Evolutionary conservation across 2,888 invertebrate species (phyloP).

Genomic region (Seira ritae): DNA sequence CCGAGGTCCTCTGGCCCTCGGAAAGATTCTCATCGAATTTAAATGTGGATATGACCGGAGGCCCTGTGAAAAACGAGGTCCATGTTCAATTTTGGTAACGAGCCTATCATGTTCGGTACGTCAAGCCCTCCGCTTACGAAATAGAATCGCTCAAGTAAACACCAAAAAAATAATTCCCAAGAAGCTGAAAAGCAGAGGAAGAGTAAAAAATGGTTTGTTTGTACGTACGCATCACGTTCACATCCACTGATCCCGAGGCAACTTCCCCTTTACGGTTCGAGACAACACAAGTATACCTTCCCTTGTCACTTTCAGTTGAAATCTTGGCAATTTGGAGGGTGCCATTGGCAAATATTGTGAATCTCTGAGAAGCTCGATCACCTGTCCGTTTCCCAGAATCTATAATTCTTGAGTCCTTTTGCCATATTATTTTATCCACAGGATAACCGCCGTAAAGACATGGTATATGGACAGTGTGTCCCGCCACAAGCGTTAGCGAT

Average conservation of each 20-base stretch:
- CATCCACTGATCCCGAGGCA: constrained; percentile 68
- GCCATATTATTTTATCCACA: constrained; percentile 71
- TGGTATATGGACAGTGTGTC: constrained; percentile 66
- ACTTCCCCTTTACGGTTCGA: constrained; percentile 72
- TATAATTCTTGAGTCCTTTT: constrained; percentile 54
- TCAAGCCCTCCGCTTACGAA: not conserved
- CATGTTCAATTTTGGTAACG: not conserved
- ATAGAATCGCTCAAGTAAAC: not conserved
- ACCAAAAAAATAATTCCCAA: not conserved
- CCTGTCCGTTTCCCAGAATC: constrained; percentile 32
- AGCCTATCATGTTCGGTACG: constrained; percentile 2
- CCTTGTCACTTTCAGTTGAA: constrained; percentile 74
- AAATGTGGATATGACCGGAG: constrained; percentile 73
- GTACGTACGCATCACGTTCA: constrained; percentile 73
- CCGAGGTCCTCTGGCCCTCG: constrained; percentile 71
- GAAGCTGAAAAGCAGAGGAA: not conserved
- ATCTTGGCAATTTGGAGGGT: constrained; percentile 70
- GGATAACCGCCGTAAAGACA: constrained; percentile 73
- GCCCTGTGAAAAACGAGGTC: constrained; percentile 67
- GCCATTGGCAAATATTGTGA: constrained; percentile 68
- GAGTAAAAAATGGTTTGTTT: not conserved
- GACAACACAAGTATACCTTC: constrained; percentile 75
- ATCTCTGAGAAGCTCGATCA: constrained; percentile 44
- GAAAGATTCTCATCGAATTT: constrained; percentile 71
- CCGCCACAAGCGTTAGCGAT: constrained; percentile 70